A percentile compares a stretch with the other conserved stretches of the same genome.
These are phyloP conservation scores for Notodromas monacha DNA, from an alignment of 2,888 invertebrate genomes.

Conservation along the genomic window DNA sequence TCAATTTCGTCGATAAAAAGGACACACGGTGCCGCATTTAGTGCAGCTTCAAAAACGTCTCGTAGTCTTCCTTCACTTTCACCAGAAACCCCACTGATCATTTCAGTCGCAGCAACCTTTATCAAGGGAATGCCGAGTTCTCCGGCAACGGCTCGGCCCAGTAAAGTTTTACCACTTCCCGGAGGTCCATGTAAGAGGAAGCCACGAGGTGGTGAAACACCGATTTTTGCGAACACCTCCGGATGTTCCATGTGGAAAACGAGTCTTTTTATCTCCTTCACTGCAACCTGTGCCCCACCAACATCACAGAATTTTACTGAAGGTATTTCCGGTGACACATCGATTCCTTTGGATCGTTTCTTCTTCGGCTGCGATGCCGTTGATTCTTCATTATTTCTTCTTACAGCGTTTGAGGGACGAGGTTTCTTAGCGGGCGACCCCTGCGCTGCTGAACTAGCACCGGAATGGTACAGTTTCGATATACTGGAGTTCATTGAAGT, in stretches of 20 bases:
- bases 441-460: neutral
- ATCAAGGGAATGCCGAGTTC: constrained; percentile 51
- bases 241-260: constrained; percentile 60
- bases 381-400: too few species aligned
- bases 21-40: constrained; percentile 37
- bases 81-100: constrained; percentile 76
- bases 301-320: neutral
- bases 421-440: neutral
- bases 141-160: constrained; percentile 37
- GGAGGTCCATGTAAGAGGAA: constrained; percentile 80
- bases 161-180: constrained; percentile 39
- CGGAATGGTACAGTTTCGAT: neutral
- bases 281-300: neutral
- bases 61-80: constrained; percentile 77
- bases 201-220: constrained; percentile 56
- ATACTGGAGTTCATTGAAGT: neutral
- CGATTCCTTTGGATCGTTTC: neutral
- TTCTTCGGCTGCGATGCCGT: neutral
- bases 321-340: neutral
- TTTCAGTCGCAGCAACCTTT: constrained; percentile 59
- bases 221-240: constrained; percentile 49
- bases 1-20: constrained; percentile 90
- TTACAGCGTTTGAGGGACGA: too few species aligned
- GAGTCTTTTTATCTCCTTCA: constrained; percentile 33
- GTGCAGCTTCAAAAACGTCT: constrained; percentile 56